phyloP scores from a whole-genome alignment of 2,797 vertebrate genomes.

The Siniperca obscura region DNA sequence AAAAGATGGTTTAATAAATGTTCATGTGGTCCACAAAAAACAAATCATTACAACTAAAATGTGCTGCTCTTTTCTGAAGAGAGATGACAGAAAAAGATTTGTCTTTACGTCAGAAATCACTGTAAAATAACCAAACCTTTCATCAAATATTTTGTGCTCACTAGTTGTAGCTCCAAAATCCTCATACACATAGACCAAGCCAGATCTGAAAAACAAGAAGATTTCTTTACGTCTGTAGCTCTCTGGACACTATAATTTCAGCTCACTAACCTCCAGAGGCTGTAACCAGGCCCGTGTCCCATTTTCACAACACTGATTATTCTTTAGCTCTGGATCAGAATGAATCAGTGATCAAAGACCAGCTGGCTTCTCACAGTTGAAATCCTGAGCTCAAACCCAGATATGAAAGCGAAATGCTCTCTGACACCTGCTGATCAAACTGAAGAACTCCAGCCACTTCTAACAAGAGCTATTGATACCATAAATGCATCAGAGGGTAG shows the following conservation, averaged over 20 bases:
- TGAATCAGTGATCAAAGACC: constrained; percentile 83
- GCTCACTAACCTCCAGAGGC: constrained; percentile 48
- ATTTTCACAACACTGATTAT: constrained; percentile 78
- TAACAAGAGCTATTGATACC: constrained; percentile 16
- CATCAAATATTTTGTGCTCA: neutral
- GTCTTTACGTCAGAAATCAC: neutral
- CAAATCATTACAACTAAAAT: neutral
- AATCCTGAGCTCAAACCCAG: constrained; percentile 54
- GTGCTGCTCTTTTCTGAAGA: neutral
- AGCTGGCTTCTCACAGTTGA: constrained; percentile 71
- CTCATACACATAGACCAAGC: constrained; percentile 2
- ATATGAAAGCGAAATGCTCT: constrained; percentile 58
- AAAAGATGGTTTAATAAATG: neutral
- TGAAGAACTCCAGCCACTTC: constrained; percentile 60
- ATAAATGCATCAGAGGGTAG: constrained; percentile 25
- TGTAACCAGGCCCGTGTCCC: constrained; percentile 67
- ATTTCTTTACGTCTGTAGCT: constrained; percentile 28
- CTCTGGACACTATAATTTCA: constrained; percentile 50
- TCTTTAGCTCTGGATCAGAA: constrained; percentile 79
- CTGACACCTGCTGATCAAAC: constrained; percentile 78
- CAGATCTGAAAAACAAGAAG: constrained; percentile 27
- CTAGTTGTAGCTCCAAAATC: neutral
- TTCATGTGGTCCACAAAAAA: neutral
- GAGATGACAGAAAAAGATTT: neutral
- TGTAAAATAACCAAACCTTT: constrained; percentile 11